These are phyloP conservation scores for Corythornis cristatus DNA, from an alignment of 2,113 vertebrate genomes.

Conservation along the genomic window DNA sequence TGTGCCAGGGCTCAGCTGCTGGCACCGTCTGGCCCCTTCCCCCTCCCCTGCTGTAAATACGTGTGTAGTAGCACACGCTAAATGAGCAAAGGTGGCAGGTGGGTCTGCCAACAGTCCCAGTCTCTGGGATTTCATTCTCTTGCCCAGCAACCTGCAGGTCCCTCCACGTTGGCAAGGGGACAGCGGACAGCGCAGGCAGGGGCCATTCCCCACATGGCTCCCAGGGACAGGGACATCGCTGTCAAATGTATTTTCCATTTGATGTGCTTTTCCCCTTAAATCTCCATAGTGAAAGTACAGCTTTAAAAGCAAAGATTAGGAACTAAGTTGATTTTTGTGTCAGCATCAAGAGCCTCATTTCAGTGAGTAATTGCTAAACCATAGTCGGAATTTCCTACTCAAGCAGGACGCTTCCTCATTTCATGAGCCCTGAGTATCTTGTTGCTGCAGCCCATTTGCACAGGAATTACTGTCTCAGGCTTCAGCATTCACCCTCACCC, in stretches of 20 bases:
- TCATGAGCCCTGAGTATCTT: neutral
- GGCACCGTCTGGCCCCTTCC: neutral
- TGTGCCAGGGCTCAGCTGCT: neutral
- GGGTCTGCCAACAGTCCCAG: neutral
- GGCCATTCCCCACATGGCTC: fast-evolving
- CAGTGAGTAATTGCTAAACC: neutral
- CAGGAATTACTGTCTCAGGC: neutral
- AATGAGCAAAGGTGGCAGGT: neutral
- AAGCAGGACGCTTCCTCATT: neutral
- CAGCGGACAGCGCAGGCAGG: neutral
- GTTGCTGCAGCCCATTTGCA: conserved; percentile 33
- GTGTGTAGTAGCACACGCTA: fast-evolving
- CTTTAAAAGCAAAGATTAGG: conserved; percentile 18
- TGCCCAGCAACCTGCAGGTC: neutral
- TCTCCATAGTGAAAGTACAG: neutral
- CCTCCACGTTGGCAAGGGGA: neutral
- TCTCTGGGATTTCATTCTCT: neutral
- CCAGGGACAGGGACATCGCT: neutral
- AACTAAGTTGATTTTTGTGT: neutral
- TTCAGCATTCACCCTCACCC: neutral
- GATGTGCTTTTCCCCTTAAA: neutral
- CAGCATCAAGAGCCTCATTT: conserved; percentile 19
- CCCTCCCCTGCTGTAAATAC: neutral
- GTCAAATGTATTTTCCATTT: neutral
- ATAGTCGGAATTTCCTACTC: neutral